Conservation (phyloP, 2,797 vertebrate species). For the Australoheros facetus region DNA sequence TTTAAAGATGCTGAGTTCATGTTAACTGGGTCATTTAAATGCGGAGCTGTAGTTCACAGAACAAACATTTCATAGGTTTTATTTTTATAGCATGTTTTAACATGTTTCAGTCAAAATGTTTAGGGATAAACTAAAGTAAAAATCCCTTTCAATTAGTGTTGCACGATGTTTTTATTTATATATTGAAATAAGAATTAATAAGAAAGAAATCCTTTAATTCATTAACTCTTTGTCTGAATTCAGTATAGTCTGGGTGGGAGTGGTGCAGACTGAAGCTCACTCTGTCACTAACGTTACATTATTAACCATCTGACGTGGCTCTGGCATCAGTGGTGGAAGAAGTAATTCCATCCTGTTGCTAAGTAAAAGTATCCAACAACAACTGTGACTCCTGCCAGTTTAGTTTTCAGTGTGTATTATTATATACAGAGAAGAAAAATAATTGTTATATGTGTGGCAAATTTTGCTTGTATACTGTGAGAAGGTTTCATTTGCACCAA, state of each 20-base stretch:
- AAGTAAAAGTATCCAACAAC: slow-evolving; percentile 5
- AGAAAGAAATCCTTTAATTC: not conserved
- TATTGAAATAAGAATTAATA: not conserved
- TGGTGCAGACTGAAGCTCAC: not conserved
- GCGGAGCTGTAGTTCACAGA: not conserved
- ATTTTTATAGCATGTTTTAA: not conserved
- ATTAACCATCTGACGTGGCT: not conserved
- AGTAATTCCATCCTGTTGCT: not conserved
- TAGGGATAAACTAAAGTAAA: not conserved
- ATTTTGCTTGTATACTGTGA: not conserved
- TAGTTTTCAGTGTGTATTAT: not conserved
- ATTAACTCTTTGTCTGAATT: not conserved
- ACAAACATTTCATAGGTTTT: not conserved
- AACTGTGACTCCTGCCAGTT: not conserved
- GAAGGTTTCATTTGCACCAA: not conserved
- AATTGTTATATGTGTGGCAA: not conserved
- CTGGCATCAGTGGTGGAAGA: not conserved
- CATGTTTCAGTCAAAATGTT: not conserved
- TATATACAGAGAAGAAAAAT: not conserved
- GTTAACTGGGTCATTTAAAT: not conserved
- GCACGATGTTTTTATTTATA: not conserved
- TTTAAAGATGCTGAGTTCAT: not conserved
- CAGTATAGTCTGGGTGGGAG: not conserved
- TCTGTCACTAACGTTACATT: not conserved
- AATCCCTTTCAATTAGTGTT: not conserved